Percentiles rank a stretch among this genome's conserved stretches.
Conservation (phyloP, 1,140 invertebrate genomes). For the Listronotus bonariensis region DNA sequence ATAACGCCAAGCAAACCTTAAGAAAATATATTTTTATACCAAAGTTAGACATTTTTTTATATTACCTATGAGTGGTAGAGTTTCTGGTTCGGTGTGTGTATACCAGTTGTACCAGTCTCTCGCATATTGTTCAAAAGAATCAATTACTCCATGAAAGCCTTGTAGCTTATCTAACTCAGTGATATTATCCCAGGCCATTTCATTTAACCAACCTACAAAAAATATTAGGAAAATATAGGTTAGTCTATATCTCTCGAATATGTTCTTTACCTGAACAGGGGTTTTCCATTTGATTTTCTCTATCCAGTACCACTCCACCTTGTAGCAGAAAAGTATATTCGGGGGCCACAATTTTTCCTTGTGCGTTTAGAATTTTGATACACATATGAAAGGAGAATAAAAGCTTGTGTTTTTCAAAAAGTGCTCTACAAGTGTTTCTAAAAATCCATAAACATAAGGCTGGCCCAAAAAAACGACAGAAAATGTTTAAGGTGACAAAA, state of each 20-base stretch:
- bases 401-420: conserved; percentile 91
- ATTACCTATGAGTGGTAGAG: conserved; percentile 64
- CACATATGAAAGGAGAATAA: conserved; percentile 89
- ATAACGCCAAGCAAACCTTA: background rate
- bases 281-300: conserved; percentile 80
- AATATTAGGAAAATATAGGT: background rate
- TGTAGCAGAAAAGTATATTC: conserved; percentile 84
- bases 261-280: conserved; percentile 63
- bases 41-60: background rate
- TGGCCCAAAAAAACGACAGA: background rate
- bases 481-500: no score
- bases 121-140: conserved; percentile 75
- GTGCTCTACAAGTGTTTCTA: conserved; percentile 62
- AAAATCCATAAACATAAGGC: conserved; percentile 4
- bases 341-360: conserved; percentile 69
- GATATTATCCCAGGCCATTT: conserved; percentile 84
- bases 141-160: conserved; percentile 79
- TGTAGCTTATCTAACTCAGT: conserved; percentile 82
- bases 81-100: conserved; percentile 73
- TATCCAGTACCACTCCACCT: conserved; percentile 77
- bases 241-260: conserved; percentile 15
- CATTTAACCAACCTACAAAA: conserved; percentile 69
- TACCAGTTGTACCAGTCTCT: conserved; percentile 83
- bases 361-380: conserved; percentile 77
- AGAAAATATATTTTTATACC: background rate